Conservation (phyloP, 2,888 invertebrate species). For the Cosmopolites sordidus region DNA sequence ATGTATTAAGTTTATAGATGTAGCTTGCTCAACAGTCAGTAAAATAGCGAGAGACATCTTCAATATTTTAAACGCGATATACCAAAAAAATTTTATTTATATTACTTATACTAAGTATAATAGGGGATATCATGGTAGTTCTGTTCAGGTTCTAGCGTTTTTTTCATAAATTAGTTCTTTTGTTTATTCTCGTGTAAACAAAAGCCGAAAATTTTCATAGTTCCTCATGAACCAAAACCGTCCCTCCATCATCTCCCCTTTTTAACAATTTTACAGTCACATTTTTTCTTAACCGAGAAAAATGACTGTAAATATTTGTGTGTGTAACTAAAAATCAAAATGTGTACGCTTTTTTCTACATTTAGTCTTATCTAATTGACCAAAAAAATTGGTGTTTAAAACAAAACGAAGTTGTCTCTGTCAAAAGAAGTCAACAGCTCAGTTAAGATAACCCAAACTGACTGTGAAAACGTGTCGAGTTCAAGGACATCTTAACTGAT, state of each 20-base stretch:
- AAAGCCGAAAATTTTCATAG: neutral
- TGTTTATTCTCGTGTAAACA: neutral
- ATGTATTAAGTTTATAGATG: slow-evolving; percentile 49
- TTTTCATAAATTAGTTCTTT: neutral
- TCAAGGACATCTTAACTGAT: neutral
- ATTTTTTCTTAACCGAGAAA: neutral
- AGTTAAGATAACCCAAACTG: slow-evolving; percentile 13
- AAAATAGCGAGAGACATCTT: slow-evolving; percentile 19
- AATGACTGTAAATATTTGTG: neutral
- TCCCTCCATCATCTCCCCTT: too few species aligned
- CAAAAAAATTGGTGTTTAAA: slow-evolving; percentile 8
- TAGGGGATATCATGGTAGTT: neutral
- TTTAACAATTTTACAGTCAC: neutral
- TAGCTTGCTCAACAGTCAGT: slow-evolving; percentile 51
- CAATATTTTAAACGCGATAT: slow-evolving; percentile 5
- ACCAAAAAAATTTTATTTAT: neutral
- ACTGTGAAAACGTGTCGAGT: neutral
- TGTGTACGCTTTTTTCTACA: slow-evolving; percentile 12
- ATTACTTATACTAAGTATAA: neutral
- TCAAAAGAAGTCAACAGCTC: slow-evolving; percentile 1
- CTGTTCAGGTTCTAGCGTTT: neutral
- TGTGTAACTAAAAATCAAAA: slow-evolving; percentile 12
- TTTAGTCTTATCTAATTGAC: slow-evolving; percentile 5
- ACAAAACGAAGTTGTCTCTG: slow-evolving; percentile 6
- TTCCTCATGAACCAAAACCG: neutral